Conservation (phyloP, 2,888 invertebrate genomes). For the Gastrophysa polygoni region DNA sequence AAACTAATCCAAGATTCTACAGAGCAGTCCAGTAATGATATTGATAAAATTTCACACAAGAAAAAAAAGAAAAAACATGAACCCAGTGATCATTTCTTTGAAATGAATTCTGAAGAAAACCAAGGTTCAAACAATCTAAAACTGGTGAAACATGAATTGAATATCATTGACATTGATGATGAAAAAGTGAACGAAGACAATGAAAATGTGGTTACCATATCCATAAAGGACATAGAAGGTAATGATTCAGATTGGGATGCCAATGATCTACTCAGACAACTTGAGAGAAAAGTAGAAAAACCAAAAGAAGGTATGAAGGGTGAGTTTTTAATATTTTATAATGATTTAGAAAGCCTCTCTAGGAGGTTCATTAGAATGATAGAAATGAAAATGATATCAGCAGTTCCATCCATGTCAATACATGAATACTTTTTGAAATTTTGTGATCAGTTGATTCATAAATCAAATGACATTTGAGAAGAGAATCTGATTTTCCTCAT, state of each 20-base stretch:
- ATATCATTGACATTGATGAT: slow-evolving; percentile 25
- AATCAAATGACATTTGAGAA: too few relatives aligned
- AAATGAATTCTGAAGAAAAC: slow-evolving; percentile 1
- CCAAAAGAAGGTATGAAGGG: slow-evolving; percentile 20
- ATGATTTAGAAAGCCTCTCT: neutral
- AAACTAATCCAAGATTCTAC: neutral
- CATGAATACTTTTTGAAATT: too few relatives aligned
- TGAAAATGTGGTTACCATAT: slow-evolving; percentile 30
- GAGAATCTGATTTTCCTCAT: too few relatives aligned
- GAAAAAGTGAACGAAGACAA: slow-evolving; percentile 22
- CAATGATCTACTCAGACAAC: slow-evolving; percentile 33
- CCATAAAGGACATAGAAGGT: slow-evolving; percentile 25
- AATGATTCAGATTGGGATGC: slow-evolving; percentile 36
- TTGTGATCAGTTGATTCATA: too few relatives aligned
- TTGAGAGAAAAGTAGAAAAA: slow-evolving; percentile 31
- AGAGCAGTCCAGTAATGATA: neutral
- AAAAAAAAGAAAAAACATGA: slow-evolving; percentile 13
- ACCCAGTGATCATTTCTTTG: neutral
- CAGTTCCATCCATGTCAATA: too few relatives aligned
- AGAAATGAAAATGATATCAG: too few relatives aligned
- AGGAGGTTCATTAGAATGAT: too few relatives aligned
- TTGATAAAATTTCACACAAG: neutral
- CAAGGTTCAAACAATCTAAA: slow-evolving; percentile 11
- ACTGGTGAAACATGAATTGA: slow-evolving; percentile 22
- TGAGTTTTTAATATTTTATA: neutral